Base-by-base conservation (phyloP, 2,797 vertebrate genomes). In the Coendou prehensilis region DNA sequence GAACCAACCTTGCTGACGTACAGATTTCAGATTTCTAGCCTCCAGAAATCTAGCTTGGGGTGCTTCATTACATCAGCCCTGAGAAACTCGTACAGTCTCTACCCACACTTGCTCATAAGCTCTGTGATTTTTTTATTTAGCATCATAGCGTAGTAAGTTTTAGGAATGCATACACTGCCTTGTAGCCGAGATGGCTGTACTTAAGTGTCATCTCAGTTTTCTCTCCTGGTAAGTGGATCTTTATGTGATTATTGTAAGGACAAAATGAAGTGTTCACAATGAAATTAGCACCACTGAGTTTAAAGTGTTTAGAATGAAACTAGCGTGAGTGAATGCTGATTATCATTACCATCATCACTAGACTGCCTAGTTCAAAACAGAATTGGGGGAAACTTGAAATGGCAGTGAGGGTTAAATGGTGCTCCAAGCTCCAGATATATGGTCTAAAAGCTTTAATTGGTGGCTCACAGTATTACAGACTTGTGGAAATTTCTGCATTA, bases 261-360 rank as follows among this genome's bases (percentile, higher is more conserved):
- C 33, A 54, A 63, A 13, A 71, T 23, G 11, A 87, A 26, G 54
- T 73, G 13, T 57, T 97, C 26, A 54, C 56, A 64, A 85, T 57
- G 61, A 90, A 64, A 47, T 76, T 28, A 59, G n/a, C 56, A 64
- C 23, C 22, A 47, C 6, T 81, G 15, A 20, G 15, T 18, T 33
- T 20, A 47, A 20, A 67, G n/a, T 76, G 15, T 64, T 97, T 26
- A 67, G 80, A 83, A 89, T 37, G n/a, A 91, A 78, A 52, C 18
- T 4, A 47, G 69, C 26, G 82, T 23, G 78, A 47, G 28, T 33
- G 26, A 47, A 56, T 30, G 28, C 73, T n/a, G 54, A 47, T 0
- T 75, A 13, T 23, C 28, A 33, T 80, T 78, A 52, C 9, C 63
- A 3, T 69, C 45, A 50, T 41, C 33, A 37, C 57, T 88, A 78